phyloP scores from a whole-genome alignment of 2,797 vertebrate species.

The Eutrigla gurnardus region DNA sequence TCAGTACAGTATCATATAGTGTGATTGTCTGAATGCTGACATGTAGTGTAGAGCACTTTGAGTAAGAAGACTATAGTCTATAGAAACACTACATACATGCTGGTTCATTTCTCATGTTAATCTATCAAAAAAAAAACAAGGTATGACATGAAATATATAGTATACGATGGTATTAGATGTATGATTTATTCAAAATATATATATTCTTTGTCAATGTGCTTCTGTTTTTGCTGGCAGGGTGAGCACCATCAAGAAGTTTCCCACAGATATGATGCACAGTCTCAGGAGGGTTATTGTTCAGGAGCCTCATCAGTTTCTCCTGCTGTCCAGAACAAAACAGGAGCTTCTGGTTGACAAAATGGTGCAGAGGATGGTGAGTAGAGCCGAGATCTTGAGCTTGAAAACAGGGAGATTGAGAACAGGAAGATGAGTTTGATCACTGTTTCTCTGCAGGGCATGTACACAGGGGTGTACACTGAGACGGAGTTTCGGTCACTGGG shows the following conservation, averaged over 20 bases:
- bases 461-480: slow-evolving; percentile 79
- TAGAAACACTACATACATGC: not conserved
- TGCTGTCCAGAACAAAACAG: slow-evolving; percentile 78
- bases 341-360: slow-evolving; percentile 85
- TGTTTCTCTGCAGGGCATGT: slow-evolving; percentile 74
- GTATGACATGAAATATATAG: not conserved
- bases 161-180: not conserved
- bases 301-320: slow-evolving; percentile 79
- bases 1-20: no score
- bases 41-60: no score
- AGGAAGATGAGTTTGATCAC: not conserved
- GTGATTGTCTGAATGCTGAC: no score
- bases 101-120: not conserved
- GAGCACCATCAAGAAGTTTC: slow-evolving; percentile 82
- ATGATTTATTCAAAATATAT: not conserved
- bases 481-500: slow-evolving; percentile 82
- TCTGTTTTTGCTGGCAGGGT: slow-evolving; percentile 69
- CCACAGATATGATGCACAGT: slow-evolving; percentile 74
- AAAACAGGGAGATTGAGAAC: not conserved
- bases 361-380: slow-evolving; percentile 81
- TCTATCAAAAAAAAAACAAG: not conserved
- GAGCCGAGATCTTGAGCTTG: not conserved
- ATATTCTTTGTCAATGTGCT: not conserved
- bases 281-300: slow-evolving; percentile 76
- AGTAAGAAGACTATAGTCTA: no score